Conservation (phyloP, 2,113 vertebrate species). For the Illadopsis cleaveri region DNA sequence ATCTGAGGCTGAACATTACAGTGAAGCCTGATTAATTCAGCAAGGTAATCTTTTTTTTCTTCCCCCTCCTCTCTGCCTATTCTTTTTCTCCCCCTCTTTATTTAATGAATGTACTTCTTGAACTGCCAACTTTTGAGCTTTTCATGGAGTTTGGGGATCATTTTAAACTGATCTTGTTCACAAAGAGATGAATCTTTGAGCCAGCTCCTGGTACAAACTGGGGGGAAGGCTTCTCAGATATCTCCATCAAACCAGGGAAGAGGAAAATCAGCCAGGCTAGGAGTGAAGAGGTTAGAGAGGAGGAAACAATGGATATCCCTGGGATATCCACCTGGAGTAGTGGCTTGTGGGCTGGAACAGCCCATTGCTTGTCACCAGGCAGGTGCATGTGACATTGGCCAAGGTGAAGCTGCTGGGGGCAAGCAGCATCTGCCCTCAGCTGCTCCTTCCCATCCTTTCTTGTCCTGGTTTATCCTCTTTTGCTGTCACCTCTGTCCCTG, state of each 20-base stretch:
- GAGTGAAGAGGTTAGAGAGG: neutral
- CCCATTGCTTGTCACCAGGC: neutral
- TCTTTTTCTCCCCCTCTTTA: neutral
- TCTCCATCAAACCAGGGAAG: neutral
- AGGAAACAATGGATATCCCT: neutral
- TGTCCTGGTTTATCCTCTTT: neutral
- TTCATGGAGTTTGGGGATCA: neutral
- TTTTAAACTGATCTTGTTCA: conserved; percentile 32
- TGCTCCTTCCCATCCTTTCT: neutral
- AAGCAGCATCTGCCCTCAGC: neutral
- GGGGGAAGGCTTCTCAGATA: neutral
- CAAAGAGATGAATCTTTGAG: neutral
- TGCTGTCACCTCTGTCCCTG: neutral
- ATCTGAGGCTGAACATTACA: conserved; percentile 63
- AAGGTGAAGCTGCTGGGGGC: neutral
- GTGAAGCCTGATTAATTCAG: conserved; percentile 67
- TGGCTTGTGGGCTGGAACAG: neutral
- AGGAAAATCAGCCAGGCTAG: neutral
- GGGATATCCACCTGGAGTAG: neutral
- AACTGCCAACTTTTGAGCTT: conserved; percentile 37
- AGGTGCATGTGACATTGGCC: neutral
- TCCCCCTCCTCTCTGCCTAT: neutral
- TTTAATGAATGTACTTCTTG: conserved; percentile 57
- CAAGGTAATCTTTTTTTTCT: conserved; percentile 55
- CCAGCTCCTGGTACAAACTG: neutral